phyloP scores from a whole-genome alignment of 1,140 invertebrate species.

The Condylostylus longicornis region DNA sequence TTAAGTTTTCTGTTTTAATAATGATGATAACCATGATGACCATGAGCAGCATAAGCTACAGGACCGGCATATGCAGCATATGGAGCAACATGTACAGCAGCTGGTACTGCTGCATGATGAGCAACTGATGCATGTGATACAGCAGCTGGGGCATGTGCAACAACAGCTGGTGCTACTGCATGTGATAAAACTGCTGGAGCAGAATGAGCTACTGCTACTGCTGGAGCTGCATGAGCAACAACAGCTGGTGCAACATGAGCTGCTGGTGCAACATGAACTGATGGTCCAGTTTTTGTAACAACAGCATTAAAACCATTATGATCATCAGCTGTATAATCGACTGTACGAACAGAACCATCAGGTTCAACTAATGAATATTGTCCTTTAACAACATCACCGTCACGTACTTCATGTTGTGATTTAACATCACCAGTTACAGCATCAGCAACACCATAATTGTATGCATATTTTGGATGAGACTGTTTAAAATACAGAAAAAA shows the following conservation, averaged over 20 bases:
- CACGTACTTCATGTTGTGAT: slow-evolving; percentile 43
- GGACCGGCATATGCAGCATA: slow-evolving; percentile 10
- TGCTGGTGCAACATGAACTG: slow-evolving; percentile 14
- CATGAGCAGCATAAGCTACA: slow-evolving; percentile 23
- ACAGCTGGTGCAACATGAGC: slow-evolving; percentile 15
- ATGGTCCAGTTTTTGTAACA: slow-evolving; percentile 33
- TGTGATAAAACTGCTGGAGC: slow-evolving; percentile 17
- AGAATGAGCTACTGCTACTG: slow-evolving; percentile 12
- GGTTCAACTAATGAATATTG: slow-evolving; percentile 42
- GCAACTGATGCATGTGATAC: not conserved
- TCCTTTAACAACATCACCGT: slow-evolving; percentile 43
- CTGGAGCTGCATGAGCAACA: slow-evolving; percentile 16
- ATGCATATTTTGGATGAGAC: slow-evolving; percentile 38
- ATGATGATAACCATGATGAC: too few relatives aligned
- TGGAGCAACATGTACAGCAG: not conserved
- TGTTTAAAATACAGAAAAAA: slow-evolving; percentile 12
- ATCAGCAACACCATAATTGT: slow-evolving; percentile 38
- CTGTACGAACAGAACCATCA: slow-evolving; percentile 41
- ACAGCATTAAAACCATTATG: slow-evolving; percentile 42
- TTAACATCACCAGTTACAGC: slow-evolving; percentile 45
- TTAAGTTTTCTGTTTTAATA: too few relatives aligned
- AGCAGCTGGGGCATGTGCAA: slow-evolving; percentile 21
- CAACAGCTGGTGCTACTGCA: slow-evolving; percentile 15
- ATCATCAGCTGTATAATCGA: slow-evolving; percentile 55
- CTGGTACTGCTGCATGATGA: not conserved